Conservation (phyloP, 2,113 vertebrate genomes). For the Chionodraco myersi region DNA sequence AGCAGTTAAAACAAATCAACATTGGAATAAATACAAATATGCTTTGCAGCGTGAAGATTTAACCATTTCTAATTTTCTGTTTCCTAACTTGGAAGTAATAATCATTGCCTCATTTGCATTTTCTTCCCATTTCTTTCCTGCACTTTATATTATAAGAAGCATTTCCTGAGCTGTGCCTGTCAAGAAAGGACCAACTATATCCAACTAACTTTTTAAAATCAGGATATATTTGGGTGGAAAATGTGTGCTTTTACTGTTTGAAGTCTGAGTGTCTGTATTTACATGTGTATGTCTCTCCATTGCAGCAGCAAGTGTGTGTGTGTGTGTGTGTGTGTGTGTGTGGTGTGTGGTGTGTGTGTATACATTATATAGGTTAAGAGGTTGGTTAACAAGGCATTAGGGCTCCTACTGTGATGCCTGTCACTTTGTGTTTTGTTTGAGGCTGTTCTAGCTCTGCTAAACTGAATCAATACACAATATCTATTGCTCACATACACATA, state of each 20-base stretch:
- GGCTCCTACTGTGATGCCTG: slow-evolving; percentile 47
- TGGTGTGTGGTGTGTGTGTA: background rate
- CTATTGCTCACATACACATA: slow-evolving; percentile 33
- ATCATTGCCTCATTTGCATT: slow-evolving; percentile 40
- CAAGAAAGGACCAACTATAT: background rate
- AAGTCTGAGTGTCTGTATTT: background rate
- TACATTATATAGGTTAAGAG: slow-evolving; percentile 11
- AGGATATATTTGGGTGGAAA: background rate
- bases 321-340: background rate
- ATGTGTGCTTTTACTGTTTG: background rate
- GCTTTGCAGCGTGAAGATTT: slow-evolving; percentile 16
- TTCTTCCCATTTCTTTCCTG: background rate
- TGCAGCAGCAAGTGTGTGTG: background rate
- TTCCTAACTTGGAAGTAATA: slow-evolving; percentile 11
- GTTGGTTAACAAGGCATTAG: slow-evolving; percentile 63
- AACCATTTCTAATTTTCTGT: background rate
- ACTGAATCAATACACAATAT: slow-evolving; percentile 65
- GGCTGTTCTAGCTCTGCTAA: slow-evolving; percentile 54
- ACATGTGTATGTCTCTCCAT: background rate
- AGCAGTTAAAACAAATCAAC: slow-evolving; percentile 11
- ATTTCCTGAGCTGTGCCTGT: slow-evolving; percentile 6
- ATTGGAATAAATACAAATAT: slow-evolving; percentile 37
- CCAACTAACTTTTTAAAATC: background rate
- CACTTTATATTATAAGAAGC: background rate
- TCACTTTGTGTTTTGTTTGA: slow-evolving; percentile 64